phyloP scores from a whole-genome alignment of 2,888 invertebrate species.

The Pemphredon lugubris region DNA sequence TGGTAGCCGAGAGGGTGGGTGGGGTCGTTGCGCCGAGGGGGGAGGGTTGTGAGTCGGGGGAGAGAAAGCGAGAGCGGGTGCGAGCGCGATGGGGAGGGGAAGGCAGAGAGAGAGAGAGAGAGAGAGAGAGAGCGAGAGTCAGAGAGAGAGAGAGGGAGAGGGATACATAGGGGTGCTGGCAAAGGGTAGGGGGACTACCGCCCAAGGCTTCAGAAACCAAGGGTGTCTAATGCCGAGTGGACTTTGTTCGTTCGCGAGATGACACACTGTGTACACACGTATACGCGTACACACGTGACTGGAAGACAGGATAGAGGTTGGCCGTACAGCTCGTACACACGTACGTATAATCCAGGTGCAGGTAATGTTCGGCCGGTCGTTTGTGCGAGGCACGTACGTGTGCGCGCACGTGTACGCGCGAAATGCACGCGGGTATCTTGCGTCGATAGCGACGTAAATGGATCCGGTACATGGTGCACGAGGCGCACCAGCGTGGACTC shows the following conservation, averaged over 20 bases:
- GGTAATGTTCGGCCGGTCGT: conserved; percentile 9
- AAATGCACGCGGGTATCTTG: conserved; percentile 50
- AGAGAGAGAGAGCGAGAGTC: conserved; percentile 49
- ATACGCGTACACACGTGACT: conserved; percentile 13
- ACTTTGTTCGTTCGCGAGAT: conserved; percentile 74
- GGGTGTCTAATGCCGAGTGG: conserved; percentile 76
- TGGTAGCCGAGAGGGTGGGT: conserved; percentile 39
- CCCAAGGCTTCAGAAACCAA: conserved; percentile 76
- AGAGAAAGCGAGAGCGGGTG: conserved; percentile 22
- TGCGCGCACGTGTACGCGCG: conserved; percentile 28
- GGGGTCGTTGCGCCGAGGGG: conserved; percentile 45
- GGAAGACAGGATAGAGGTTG: conserved; percentile 12
- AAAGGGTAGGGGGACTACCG: conserved; percentile 75
- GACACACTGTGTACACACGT: conserved; percentile 56
- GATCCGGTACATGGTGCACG: conserved; percentile 38
- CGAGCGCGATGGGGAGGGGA: conserved; percentile 51
- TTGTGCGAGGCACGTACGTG: conserved; percentile 5
- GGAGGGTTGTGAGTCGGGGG: conserved; percentile 32
- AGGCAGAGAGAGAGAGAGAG: conserved; percentile 20
- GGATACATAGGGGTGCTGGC: conserved; percentile 78
- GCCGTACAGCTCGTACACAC: conserved; percentile 18
- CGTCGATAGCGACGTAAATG: conserved; percentile 53
- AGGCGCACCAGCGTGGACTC: conserved; percentile 24
- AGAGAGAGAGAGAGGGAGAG: conserved; percentile 56
- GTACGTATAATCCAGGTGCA: conserved; percentile 10